Percentiles rank a stretch among this genome's conserved stretches.
These are phyloP conservation scores for Periparus ater DNA, from an alignment of 2,797 vertebrate species.

Conservation along the genomic window DNA sequence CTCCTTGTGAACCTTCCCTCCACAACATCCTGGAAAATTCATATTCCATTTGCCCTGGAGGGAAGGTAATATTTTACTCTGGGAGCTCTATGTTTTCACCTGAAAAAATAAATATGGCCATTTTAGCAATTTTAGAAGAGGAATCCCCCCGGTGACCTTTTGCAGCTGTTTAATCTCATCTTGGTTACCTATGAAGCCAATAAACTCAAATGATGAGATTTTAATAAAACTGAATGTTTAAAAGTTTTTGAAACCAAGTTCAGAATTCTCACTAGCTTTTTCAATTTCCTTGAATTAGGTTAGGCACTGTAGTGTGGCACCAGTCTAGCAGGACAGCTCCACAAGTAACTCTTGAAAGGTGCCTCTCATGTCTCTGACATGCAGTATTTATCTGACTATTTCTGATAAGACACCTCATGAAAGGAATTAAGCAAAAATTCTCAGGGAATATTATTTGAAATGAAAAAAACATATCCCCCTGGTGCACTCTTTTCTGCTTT, in stretches of 20 bases:
- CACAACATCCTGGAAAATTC: neutral
- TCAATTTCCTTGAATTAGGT: neutral
- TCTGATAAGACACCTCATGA: neutral
- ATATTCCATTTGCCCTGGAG: neutral
- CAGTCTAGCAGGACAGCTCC: neutral
- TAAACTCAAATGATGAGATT: neutral
- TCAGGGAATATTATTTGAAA: neutral
- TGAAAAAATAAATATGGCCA: neutral
- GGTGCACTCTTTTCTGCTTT: neutral
- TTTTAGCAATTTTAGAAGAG: neutral
- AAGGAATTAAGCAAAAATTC: neutral
- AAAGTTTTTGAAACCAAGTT: neutral
- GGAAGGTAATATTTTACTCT: neutral
- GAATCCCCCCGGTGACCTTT: neutral
- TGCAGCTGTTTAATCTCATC: neutral
- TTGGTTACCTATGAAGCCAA: neutral
- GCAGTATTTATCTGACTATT: neutral
- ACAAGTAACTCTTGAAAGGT: neutral
- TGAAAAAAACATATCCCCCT: neutral
- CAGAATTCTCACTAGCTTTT: neutral
- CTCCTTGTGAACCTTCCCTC: neutral
- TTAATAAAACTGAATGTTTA: neutral
- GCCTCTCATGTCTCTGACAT: neutral
- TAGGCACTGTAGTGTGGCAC: neutral
- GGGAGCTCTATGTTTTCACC: neutral